phyloP scores from a whole-genome alignment of 2,113 vertebrate species.

The Panthera tigris region DNA sequence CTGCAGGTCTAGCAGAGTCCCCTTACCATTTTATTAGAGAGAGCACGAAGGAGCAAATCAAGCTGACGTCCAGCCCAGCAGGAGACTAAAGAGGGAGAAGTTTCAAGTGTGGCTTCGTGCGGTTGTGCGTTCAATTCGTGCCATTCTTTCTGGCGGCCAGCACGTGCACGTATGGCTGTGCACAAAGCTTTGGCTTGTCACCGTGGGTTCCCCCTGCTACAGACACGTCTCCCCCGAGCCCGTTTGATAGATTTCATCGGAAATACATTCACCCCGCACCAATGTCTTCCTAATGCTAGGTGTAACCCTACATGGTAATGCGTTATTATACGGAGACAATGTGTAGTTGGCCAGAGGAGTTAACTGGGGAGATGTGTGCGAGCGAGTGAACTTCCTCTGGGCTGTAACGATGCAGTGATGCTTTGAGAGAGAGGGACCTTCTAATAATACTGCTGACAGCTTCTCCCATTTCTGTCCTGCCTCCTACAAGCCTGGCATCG shows the following conservation, averaged over 20 bases:
- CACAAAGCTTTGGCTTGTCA: not conserved
- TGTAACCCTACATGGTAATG: not conserved
- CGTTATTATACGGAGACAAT: not conserved
- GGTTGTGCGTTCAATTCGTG: not conserved
- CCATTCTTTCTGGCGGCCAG: not conserved
- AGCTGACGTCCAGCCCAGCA: not conserved
- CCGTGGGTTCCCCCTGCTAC: not conserved
- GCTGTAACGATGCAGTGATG: not conserved
- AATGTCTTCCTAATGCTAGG: not conserved
- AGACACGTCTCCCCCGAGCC: not conserved
- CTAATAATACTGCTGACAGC: not conserved
- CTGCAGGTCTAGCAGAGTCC: slow-evolving; percentile 58
- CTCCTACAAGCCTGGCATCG: not conserved
- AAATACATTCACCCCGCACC: not conserved
- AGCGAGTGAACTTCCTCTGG: not conserved
- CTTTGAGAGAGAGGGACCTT: not conserved
- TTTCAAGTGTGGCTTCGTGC: not conserved
- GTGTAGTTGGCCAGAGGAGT: not conserved
- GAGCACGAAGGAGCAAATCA: slow-evolving; percentile 24
- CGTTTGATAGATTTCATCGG: not conserved
- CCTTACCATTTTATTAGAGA: slow-evolving; percentile 41
- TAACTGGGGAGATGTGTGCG: slow-evolving; percentile 7
- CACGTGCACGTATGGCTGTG: not conserved
- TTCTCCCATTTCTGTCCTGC: not conserved
- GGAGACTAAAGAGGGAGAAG: not conserved